These are phyloP conservation scores for Choloepus hoffmanni DNA, from an alignment of 2,113 vertebrate species.

Conservation along the genomic window DNA sequence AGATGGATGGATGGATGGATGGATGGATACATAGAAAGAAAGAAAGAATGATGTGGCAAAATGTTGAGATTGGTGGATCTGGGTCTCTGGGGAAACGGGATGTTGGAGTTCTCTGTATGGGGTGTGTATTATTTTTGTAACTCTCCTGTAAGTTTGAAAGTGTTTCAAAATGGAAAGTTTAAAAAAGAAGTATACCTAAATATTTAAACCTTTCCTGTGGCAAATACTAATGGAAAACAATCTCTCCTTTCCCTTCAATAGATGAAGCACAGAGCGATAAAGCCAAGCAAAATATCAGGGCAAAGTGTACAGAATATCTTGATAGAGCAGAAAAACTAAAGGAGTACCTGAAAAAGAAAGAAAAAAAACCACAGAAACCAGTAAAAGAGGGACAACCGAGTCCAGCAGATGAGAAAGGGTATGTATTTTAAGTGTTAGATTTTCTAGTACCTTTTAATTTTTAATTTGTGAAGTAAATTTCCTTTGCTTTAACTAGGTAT, in stretches of 20 bases:
- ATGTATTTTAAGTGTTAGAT: conserved; percentile 72
- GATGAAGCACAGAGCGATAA: conserved; percentile 98
- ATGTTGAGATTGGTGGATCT: no score
- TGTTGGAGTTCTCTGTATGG: no score
- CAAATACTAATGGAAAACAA: not conserved
- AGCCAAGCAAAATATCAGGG: conserved; percentile 95
- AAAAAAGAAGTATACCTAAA: not conserved
- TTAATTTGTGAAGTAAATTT: not conserved
- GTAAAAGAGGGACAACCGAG: conserved; percentile 94
- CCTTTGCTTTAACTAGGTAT: not conserved
- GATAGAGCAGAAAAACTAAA: conserved; percentile 98
- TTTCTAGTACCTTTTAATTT: conserved; percentile 60
- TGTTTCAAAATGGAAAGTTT: no score
- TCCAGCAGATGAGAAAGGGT: conserved; percentile 95
- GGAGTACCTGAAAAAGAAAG: conserved; percentile 95
- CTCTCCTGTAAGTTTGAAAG: no score
- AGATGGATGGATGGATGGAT: no score
- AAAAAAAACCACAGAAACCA: conserved; percentile 92
- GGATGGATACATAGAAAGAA: no score
- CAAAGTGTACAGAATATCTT: conserved; percentile 95
- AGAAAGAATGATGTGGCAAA: no score
- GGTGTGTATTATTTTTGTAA: no score
- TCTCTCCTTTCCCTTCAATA: conserved; percentile 83
- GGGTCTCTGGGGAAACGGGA: no score
- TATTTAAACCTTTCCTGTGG: not conserved